These are phyloP conservation scores for Nomada fucata DNA, from an alignment of 2,888 invertebrate genomes.

Conservation along the genomic window DNA sequence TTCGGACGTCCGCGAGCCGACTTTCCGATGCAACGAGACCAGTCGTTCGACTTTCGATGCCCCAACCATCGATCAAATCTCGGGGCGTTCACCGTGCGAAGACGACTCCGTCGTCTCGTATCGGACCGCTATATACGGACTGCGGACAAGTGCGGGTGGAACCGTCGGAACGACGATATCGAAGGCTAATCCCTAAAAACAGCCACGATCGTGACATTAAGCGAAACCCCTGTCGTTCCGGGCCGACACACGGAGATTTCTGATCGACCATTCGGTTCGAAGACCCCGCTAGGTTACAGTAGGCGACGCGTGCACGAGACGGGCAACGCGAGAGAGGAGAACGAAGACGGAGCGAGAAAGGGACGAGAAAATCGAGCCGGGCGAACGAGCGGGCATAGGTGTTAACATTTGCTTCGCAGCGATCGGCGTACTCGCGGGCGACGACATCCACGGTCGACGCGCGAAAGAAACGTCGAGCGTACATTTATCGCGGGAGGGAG, in stretches of 20 bases:
- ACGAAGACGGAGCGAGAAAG: conserved; percentile 33
- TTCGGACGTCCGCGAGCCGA: conserved; percentile 24
- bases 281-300: conserved; percentile 56
- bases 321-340: conserved; percentile 19
- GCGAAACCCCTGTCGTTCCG: conserved; percentile 57
- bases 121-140: conserved; percentile 18
- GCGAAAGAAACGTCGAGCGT: conserved; percentile 50
- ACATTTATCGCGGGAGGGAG: too few species aligned
- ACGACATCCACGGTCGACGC: conserved; percentile 48
- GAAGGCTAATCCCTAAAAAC: conserved; percentile 63
- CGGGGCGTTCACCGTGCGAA: too few species aligned
- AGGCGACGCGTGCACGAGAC: conserved; percentile 64
- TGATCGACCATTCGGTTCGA: conserved; percentile 45
- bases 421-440: conserved; percentile 69
- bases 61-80: background rate
- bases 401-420: conserved; percentile 80
- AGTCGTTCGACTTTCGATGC: conserved; percentile 27
- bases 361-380: conserved; percentile 47
- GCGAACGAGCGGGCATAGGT: conserved; percentile 66
- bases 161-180: conserved; percentile 30
- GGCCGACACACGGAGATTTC: conserved; percentile 41
- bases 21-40: conserved; percentile 8
- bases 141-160: conserved; percentile 25
- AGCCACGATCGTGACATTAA: conserved; percentile 64
- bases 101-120: background rate